Conservation (phyloP, 2,797 vertebrate species). For the Podarcis siculus region DNA sequence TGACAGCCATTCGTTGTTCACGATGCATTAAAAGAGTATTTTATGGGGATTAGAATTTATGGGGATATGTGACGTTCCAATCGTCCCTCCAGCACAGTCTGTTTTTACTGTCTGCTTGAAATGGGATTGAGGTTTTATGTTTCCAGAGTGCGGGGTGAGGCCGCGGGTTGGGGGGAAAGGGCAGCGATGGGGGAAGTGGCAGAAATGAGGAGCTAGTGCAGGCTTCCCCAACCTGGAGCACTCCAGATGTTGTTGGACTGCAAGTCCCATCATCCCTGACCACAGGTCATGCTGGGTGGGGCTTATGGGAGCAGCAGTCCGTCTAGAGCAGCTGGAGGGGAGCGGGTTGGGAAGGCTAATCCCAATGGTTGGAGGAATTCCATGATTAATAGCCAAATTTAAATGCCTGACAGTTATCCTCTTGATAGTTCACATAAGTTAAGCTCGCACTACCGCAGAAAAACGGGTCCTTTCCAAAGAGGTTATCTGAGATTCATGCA, state of each 20-base stretch:
- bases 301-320: no score
- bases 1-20: neutral
- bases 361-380: neutral
- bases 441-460: conserved; percentile 26
- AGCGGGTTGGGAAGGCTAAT: no score
- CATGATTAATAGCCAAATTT: neutral
- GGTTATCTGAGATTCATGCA: neutral
- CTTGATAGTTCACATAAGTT: neutral
- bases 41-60: conserved; percentile 19
- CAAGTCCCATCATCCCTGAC: no score
- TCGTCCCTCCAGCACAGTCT: neutral
- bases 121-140: conserved; percentile 4
- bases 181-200: neutral
- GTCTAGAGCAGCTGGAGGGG: no score
- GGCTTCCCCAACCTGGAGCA: no score
- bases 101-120: neutral
- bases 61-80: neutral
- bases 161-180: neutral
- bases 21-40: conserved; percentile 33
- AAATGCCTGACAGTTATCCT: neutral
- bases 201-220: neutral
- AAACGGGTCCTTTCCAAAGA: neutral
- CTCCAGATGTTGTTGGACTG: no score
- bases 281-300: no score
- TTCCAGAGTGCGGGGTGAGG: neutral